Percentiles rank a stretch among this genome's conserved stretches.
phyloP scores from a whole-genome alignment of 1,140 invertebrate genomes.

The Drosophila navojoa region DNA sequence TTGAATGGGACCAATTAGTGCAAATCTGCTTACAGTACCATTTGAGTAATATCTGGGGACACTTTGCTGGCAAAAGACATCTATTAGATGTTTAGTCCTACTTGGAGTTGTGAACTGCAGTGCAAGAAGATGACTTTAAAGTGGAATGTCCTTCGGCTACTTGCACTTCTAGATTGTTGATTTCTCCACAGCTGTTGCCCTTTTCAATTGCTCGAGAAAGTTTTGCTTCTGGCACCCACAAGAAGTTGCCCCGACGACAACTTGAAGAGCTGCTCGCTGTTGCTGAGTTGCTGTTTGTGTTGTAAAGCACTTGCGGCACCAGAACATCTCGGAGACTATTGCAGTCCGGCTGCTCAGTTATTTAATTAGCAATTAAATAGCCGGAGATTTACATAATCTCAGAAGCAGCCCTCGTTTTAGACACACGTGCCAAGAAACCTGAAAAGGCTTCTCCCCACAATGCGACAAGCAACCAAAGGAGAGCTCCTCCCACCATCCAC shows the following conservation, averaged over 20 bases:
- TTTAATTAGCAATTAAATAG: constrained; percentile 76
- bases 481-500: background rate
- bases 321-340: constrained; percentile 5
- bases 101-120: constrained; percentile 23
- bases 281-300: constrained; percentile 49
- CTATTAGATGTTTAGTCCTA: constrained; percentile 16
- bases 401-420: constrained; percentile 6
- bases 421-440: constrained; percentile 1
- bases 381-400: constrained; percentile 62
- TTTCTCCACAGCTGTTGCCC: constrained; percentile 22
- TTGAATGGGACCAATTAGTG: constrained; percentile 66
- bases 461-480: background rate
- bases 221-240: constrained; percentile 23
- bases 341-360: constrained; percentile 43
- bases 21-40: constrained; percentile 27
- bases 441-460: no score
- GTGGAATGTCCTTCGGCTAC: constrained; percentile 20
- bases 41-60: constrained; percentile 2
- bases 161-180: constrained; percentile 29
- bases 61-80: constrained; percentile 24
- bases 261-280: constrained; percentile 39
- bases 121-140: constrained; percentile 13
- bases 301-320: constrained; percentile 44
- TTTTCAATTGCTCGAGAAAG: constrained; percentile 26
- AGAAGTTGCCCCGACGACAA: constrained; percentile 36